Base-by-base conservation (phyloP, 2,113 vertebrate genomes). In the Oncorhynchus kisutch region DNA sequence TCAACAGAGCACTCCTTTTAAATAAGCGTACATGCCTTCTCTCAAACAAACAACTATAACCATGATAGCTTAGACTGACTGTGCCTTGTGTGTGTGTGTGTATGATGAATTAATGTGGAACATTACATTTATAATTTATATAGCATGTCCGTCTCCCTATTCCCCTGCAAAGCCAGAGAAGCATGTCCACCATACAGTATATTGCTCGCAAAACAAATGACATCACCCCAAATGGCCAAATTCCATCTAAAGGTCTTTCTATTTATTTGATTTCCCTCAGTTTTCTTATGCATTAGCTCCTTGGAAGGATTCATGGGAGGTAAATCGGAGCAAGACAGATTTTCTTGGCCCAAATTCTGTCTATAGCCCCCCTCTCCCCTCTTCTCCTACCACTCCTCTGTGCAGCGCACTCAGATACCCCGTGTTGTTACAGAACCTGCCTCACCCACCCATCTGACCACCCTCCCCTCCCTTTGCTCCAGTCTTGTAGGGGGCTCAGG, bases 341-440 rank as follows among this genome's bases (percentile, higher is more conserved):
- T 80, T 80, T 31, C 74, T 70, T 73, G 59, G 73, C 11, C 54
- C 64, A 18, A 25, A 65, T 70, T 45, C 79, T 71, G 29, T 62
- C 62, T 16, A 24, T 31, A 57, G 13, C 34, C 5, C 13, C 22
- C 45, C 14, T 8, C n/a, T 25, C 60, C n/a, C 18, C n/a, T 24
- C 39, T 71, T 39, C 24, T 45, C 39, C 9, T 9, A 45, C 24
- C 24, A 66, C n/a, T 67, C 5, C 64, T 71, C 74, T 71, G 62
- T 18, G 51, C 12, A 54, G 5, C 51, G 1, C 51, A 16, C 16
- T 54, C 16, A 54, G 51, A 54, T 54, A 54, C 14, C 16, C 18
- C 5, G 59, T 62, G 59, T 24, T 62, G n/a, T 4, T 62, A 8
- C 59, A 22, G 59, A 62, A 22, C 18, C 59, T 22, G 59, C n/a